Evolutionary conservation across 2,113 vertebrate genomes (phyloP).

Genomic region (Chelonoidis abingdonii): DNA sequence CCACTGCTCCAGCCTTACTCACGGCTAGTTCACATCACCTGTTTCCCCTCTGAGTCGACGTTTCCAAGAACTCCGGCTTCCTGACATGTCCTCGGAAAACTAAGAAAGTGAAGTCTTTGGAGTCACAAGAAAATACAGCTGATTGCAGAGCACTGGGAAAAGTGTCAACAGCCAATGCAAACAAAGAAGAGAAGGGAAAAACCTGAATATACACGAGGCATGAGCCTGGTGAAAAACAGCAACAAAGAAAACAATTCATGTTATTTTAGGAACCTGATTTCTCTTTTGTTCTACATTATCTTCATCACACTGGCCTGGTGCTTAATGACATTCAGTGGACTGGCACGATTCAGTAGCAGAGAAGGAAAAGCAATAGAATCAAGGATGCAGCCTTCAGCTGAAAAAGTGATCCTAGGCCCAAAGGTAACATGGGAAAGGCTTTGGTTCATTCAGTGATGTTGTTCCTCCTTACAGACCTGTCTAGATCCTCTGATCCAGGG

Average conservation of each 20-base stretch:
- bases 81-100: constrained; percentile 32
- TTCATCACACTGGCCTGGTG: neutral
- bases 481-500: neutral
- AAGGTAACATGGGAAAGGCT: neutral
- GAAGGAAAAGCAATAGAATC: neutral
- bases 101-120: constrained; percentile 21
- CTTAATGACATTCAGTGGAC: neutral
- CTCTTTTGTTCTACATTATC: neutral
- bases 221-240: neutral
- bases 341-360: neutral
- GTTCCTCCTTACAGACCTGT: neutral
- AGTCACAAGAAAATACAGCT: neutral
- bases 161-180: neutral
- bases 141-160: neutral
- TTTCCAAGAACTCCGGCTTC: constrained; percentile 71
- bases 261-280: neutral
- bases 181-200: neutral
- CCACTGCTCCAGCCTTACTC: constrained; percentile 56
- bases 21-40: constrained; percentile 66
- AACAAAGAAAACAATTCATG: neutral
- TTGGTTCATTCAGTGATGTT: neutral
- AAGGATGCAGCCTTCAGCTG: neutral
- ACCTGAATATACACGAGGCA: neutral
- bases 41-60: constrained; percentile 62
- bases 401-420: neutral